Percentiles rank a stretch among this genome's conserved stretches.
phyloP scores from a whole-genome alignment of 2,888 invertebrate genomes.

The Hirtodrosophila trivittata region DNA sequence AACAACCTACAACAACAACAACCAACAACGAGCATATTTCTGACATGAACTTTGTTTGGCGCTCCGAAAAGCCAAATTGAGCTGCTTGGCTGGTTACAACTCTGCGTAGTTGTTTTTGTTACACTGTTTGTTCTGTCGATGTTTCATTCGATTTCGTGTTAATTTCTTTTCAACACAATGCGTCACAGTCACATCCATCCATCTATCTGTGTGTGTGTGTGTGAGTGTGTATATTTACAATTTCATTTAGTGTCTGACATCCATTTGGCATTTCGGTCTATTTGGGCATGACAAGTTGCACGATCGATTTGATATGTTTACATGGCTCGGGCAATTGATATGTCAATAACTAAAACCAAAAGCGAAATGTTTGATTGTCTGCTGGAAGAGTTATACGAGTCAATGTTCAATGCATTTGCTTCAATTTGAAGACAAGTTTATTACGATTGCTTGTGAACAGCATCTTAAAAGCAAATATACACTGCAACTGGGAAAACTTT shows the following conservation, averaged over 20 bases:
- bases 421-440: no score
- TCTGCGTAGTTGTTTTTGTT: conserved; percentile 33
- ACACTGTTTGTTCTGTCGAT: conserved; percentile 39
- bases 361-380: conserved; percentile 25
- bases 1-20: conserved; percentile 37
- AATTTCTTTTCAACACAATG: conserved; percentile 72
- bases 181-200: conserved; percentile 53
- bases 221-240: conserved; percentile 62
- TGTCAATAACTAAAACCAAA: conserved; percentile 55
- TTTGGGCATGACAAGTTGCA: conserved; percentile 76
- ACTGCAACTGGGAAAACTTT: no score
- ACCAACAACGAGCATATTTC: conserved; percentile 26
- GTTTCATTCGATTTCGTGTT: conserved; percentile 70
- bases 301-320: conserved; percentile 74
- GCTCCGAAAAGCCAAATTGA: conserved; percentile 66
- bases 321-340: conserved; percentile 67
- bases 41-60: conserved; percentile 47
- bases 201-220: conserved; percentile 6
- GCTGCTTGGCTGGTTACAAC: conserved; percentile 50
- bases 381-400: conserved; percentile 1
- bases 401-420: conserved; percentile 19
- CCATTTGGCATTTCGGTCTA: conserved; percentile 61
- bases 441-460: no score
- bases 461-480: no score
- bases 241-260: conserved; percentile 76